These are phyloP conservation scores for Remorina albescens DNA, from an alignment of 2,797 vertebrate species.

Conservation along the genomic window DNA sequence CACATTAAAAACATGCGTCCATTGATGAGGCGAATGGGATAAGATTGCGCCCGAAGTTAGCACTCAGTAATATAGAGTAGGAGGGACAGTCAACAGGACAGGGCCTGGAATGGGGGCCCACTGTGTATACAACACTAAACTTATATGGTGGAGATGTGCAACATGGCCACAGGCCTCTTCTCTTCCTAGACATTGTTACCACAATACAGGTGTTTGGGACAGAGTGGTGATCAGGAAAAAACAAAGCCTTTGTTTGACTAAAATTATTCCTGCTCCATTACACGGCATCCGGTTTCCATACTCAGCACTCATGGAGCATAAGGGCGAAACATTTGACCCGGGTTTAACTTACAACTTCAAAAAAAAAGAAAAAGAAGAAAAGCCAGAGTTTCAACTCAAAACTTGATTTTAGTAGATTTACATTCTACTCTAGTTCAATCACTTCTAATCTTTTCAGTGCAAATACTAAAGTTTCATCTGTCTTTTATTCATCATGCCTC, in stretches of 20 bases:
- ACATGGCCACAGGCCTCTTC: conserved; percentile 1
- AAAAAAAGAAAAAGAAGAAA: too few relatives aligned
- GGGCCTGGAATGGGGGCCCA: conserved; percentile 19
- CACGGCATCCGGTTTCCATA: neutral
- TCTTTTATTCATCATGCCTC: neutral
- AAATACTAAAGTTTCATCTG: too few relatives aligned
- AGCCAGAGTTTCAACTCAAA: neutral
- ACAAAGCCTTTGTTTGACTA: neutral
- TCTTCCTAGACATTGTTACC: neutral
- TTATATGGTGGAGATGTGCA: conserved; percentile 28
- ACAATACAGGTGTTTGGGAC: conserved; percentile 35
- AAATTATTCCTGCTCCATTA: neutral
- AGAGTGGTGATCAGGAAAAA: neutral
- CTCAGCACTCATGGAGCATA: neutral
- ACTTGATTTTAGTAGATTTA: too few relatives aligned
- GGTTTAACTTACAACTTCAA: neutral
- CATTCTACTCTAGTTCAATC: too few relatives aligned
- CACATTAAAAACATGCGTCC: neutral
- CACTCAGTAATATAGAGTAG: conserved; percentile 34
- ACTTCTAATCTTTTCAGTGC: too few relatives aligned
- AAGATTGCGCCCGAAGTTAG: conserved; percentile 1
- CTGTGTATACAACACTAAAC: conserved; percentile 59
- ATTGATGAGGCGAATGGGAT: neutral
- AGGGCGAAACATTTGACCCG: neutral
- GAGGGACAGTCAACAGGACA: conserved; percentile 13